Evolutionary conservation across 1,140 invertebrate species (phyloP).

Genomic region (Dinoponera quadriceps): DNA sequence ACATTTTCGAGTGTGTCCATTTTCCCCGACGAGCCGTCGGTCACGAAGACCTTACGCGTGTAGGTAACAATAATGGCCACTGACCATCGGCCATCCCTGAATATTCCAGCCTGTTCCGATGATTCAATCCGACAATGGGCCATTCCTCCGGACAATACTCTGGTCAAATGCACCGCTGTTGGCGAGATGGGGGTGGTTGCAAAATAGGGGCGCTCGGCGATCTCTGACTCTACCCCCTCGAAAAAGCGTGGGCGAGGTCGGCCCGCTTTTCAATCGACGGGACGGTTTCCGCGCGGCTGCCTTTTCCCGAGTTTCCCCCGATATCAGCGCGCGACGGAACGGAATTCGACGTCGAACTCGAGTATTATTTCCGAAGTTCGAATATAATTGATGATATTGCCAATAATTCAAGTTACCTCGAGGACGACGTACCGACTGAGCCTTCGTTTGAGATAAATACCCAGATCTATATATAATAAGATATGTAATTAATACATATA

Average conservation of each 20-base stretch:
- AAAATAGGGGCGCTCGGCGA: slow-evolving; percentile 76
- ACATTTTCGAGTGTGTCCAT: slow-evolving; percentile 73
- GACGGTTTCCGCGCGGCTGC: slow-evolving; percentile 26
- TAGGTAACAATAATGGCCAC: slow-evolving; percentile 78
- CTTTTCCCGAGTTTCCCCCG: slow-evolving; percentile 42
- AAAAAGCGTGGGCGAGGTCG: slow-evolving; percentile 77
- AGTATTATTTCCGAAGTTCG: neutral
- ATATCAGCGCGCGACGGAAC: neutral
- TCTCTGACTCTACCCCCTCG: slow-evolving; percentile 59
- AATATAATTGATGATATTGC: neutral
- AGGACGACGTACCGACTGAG: neutral
- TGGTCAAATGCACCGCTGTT: slow-evolving; percentile 80
- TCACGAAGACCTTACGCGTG: slow-evolving; percentile 55
- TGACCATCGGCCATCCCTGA: slow-evolving; percentile 80
- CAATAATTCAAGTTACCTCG: neutral
- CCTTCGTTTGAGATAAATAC: neutral
- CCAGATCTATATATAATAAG: neutral
- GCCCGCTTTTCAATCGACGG: slow-evolving; percentile 61
- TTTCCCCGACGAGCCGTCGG: slow-evolving; percentile 23
- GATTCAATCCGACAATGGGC: slow-evolving; percentile 84
- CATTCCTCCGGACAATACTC: slow-evolving; percentile 79
- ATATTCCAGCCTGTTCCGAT: slow-evolving; percentile 79
- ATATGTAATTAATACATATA: slow-evolving; percentile 12
- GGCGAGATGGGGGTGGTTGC: slow-evolving; percentile 67
- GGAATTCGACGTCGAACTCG: slow-evolving; percentile 5